phyloP scores from a whole-genome alignment of 2,888 invertebrate genomes.

The Nephrotoma guestfalica region DNA sequence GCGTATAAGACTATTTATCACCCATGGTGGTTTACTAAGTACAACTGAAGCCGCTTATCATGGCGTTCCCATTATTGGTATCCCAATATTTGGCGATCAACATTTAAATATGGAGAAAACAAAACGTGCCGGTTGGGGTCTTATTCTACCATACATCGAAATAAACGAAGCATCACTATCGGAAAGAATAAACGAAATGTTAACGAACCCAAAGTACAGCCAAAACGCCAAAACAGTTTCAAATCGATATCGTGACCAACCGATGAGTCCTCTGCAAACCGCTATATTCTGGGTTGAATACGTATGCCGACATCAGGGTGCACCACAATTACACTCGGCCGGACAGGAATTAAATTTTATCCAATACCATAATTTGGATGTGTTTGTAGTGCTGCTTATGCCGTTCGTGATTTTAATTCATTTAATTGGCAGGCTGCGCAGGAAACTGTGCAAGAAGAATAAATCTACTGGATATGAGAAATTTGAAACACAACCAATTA shows the following conservation, averaged over 20 bases:
- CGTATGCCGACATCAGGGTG: background rate
- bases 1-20: slow-evolving; percentile 33
- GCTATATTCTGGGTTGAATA: background rate
- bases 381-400: background rate
- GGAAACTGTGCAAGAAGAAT: background rate
- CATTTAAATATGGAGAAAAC: slow-evolving; percentile 34
- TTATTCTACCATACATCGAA: slow-evolving; percentile 21
- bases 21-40: slow-evolving; percentile 35
- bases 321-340: background rate
- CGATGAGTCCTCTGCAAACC: background rate
- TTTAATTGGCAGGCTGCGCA: background rate
- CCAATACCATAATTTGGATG: background rate
- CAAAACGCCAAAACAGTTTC: background rate
- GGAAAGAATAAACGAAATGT: background rate
- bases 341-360: background rate
- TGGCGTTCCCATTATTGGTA: slow-evolving; percentile 35
- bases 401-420: background rate
- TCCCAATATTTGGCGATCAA: slow-evolving; percentile 39
- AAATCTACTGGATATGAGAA: background rate
- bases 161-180: background rate
- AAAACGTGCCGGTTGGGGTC: slow-evolving; percentile 29
- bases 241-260: background rate
- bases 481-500: background rate
- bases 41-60: slow-evolving; percentile 34
- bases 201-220: background rate